Conservation (phyloP, 2,113 vertebrate species). For the Chloroceryle aenea region DNA sequence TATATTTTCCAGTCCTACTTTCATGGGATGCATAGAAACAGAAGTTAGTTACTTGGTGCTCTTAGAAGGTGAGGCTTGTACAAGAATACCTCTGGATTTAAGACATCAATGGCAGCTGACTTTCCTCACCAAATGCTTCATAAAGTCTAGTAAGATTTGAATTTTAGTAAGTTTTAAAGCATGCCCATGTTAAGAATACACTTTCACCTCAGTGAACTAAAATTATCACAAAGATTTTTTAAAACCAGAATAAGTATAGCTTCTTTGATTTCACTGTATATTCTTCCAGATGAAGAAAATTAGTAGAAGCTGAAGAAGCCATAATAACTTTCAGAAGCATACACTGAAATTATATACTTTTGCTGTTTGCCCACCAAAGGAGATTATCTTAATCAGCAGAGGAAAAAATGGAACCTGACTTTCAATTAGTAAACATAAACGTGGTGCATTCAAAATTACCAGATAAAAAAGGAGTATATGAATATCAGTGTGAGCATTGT, state of each 20-base stretch:
- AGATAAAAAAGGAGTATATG: background rate
- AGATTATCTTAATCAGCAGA: background rate
- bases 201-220: background rate
- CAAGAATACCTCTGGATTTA: background rate
- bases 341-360: background rate
- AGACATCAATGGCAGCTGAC: background rate
- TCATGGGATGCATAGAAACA: background rate
- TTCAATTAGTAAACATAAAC: background rate
- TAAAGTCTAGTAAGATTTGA: background rate
- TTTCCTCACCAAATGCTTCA: background rate
- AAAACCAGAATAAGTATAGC: background rate
- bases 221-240: background rate
- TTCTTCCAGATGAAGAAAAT: background rate
- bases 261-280: background rate
- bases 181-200: background rate
- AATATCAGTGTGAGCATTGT: background rate
- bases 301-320: background rate
- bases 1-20: background rate
- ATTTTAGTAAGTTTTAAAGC: background rate
- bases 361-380: background rate
- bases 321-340: background rate
- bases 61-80: background rate
- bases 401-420: background rate
- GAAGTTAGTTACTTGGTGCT: background rate
- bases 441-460: background rate